A percentile compares a stretch with the other conserved stretches of the same genome.
Evolutionary conservation across 2,797 vertebrate genomes (phyloP).

Genomic region (Enteromius viviparus): DNA sequence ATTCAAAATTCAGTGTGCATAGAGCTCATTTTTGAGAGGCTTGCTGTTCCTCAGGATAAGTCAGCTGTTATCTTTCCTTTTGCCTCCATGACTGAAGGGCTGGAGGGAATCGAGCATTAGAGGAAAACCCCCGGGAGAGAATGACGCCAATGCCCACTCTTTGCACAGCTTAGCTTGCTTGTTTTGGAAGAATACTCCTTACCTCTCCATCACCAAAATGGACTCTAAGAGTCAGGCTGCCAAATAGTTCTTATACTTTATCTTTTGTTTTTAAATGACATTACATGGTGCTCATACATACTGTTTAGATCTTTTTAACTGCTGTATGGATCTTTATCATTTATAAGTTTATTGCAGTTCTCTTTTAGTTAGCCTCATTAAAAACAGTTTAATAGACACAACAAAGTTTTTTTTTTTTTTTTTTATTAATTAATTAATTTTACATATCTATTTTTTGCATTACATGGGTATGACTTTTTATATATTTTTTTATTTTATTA

Average conservation of each 20-base stretch:
- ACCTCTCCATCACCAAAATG: slow-evolving; percentile 27
- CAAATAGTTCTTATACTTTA: slow-evolving; percentile 7
- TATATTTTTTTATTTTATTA: not conserved
- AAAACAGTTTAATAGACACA: not conserved
- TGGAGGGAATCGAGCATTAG: slow-evolving; percentile 45
- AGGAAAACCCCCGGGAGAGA: slow-evolving; percentile 54
- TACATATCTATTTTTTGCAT: not conserved
- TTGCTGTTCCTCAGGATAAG: slow-evolving; percentile 51
- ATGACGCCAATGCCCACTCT: slow-evolving; percentile 53
- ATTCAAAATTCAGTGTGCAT: not conserved
- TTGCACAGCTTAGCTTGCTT: slow-evolving; percentile 60
- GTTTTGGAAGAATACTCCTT: slow-evolving; percentile 66
- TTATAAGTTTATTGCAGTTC: not conserved
- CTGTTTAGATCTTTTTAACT: slow-evolving; percentile 7
- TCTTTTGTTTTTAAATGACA: not conserved
- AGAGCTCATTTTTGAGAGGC: slow-evolving; percentile 44
- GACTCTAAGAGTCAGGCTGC: not conserved
- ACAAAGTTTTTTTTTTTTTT: not conserved
- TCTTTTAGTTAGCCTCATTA: not conserved
- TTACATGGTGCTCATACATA: not conserved
- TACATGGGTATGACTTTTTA: not conserved
- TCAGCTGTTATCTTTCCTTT: slow-evolving; percentile 66
- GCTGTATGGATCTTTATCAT: not conserved
- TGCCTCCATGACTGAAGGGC: slow-evolving; percentile 68
- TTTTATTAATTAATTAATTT: not conserved